Evolutionary conservation across 2,888 invertebrate species (phyloP).

Genomic region (Synanthedon tipuliformis): DNA sequence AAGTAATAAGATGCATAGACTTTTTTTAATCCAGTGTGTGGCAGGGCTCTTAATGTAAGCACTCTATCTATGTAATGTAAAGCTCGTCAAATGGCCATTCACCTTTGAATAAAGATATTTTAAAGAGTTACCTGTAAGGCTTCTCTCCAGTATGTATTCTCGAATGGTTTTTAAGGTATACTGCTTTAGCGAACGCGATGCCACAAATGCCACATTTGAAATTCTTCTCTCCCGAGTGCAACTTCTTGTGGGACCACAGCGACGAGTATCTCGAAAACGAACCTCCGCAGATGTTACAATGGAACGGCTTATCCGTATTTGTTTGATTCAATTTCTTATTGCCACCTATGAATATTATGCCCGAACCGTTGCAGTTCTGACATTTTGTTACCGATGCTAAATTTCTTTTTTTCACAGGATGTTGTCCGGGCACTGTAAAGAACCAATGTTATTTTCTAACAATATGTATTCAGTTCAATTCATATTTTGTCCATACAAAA

Average conservation of each 20-base stretch:
- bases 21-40: too few species aligned
- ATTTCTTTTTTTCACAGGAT: slow-evolving; percentile 87
- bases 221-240: slow-evolving; percentile 86
- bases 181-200: slow-evolving; percentile 88
- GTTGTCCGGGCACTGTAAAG: slow-evolving; percentile 67
- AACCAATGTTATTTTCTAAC: background rate
- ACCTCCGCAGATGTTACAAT: slow-evolving; percentile 88
- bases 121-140: slow-evolving; percentile 45
- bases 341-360: slow-evolving; percentile 83
- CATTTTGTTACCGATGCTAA: slow-evolving; percentile 87
- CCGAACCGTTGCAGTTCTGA: slow-evolving; percentile 90
- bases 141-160: slow-evolving; percentile 85
- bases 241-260: slow-evolving; percentile 88
- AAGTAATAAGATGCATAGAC: too few species aligned
- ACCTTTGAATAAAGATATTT: background rate
- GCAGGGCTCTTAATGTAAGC: too few species aligned
- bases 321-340: slow-evolving; percentile 71
- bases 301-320: slow-evolving; percentile 83
- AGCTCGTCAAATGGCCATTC: background rate
- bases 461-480: too few species aligned
- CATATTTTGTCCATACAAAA: too few species aligned
- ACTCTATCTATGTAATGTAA: too few species aligned
- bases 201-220: slow-evolving; percentile 91
- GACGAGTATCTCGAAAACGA: slow-evolving; percentile 87
- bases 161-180: slow-evolving; percentile 90